Base-by-base conservation (phyloP, 2,888 invertebrate species). In the Lingula anatina region DNA sequence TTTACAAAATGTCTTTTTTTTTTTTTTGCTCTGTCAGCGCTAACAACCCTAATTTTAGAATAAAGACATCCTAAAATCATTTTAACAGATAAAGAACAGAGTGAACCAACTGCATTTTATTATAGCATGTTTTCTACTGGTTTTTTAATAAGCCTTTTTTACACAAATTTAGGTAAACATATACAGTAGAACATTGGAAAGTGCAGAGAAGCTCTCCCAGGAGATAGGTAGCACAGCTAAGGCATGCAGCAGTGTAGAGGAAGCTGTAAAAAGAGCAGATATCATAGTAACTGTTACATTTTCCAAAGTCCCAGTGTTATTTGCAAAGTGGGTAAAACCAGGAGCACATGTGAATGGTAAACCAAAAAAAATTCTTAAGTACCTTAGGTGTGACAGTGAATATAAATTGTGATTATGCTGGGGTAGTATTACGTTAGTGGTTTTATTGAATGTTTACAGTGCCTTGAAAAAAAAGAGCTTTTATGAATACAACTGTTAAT, bases 301-400 rank as follows among this genome's bases (percentile, higher is more conserved):
- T 50, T 64, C 82, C 2, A 60, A 60, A 0, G 68, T 71, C n/a
- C 81, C 85, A 0, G 64, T 86, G 18, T 59, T 86, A 2, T 62
- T 77, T 35, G 64, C 64, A 2, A 71, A 76, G 24, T 83, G 83
- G 81, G 68, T 84, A 2, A 81, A 81, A 64, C 59, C 68, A 7
- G 80, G 81, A 35, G 80, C 80, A 3, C 85, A 85, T 66, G 82
- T 86, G 24, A 85, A 85, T 72, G 83, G 85, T 84, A 85, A 25
- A 85, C 85, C 73, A 83, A 85, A 84, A 66, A 31, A 59, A 44
- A n/a, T 9, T n/a, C 35, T 31, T 31, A n/a, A n/a, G n/a, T n/a
- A n/a, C n/a, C n/a, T n/a, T n/a, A n/a, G n/a, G n/a, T n/a, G n/a
- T n/a, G n/a, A n/a, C n/a, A n/a, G n/a, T n/a, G n/a, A n/a, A n/a